Conservation (phyloP, 2,888 invertebrate species). For the Drosophila mayaguana region DNA sequence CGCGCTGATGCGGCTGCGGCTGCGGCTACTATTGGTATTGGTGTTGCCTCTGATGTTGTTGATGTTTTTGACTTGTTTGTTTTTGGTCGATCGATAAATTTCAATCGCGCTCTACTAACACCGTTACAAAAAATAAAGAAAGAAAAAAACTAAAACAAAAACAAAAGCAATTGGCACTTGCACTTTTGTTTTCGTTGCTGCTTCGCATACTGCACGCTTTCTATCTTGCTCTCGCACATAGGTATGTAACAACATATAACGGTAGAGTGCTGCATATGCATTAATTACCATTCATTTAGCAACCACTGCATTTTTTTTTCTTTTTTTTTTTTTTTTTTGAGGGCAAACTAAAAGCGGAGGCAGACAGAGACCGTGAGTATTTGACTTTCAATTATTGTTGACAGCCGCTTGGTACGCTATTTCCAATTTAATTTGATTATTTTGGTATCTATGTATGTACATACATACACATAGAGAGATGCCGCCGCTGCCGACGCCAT, state of each 20-base stretch:
- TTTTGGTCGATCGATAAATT: slow-evolving; percentile 47
- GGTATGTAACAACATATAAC: slow-evolving; percentile 5
- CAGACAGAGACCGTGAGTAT: slow-evolving; percentile 12
- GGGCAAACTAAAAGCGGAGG: not conserved
- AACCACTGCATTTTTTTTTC: slow-evolving; percentile 28
- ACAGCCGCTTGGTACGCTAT: slow-evolving; percentile 26
- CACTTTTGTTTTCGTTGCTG: slow-evolving; percentile 42
- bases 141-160: not conserved
- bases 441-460: slow-evolving; percentile 30
- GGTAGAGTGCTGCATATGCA: slow-evolving; percentile 28
- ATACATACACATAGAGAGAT: slow-evolving; percentile 17
- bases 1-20: not conserved
- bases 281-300: slow-evolving; percentile 54
- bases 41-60: not conserved
- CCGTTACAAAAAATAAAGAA: slow-evolving; percentile 13
- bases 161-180: slow-evolving; percentile 30
- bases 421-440: slow-evolving; percentile 46
- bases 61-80: slow-evolving; percentile 1
- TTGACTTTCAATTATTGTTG: slow-evolving; percentile 28
- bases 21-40: not conserved
- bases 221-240: slow-evolving; percentile 20
- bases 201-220: slow-evolving; percentile 26
- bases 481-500: slow-evolving; percentile 9
- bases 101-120: slow-evolving; percentile 38
- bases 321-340: not conserved